Base-by-base conservation (phyloP, 2,888 invertebrate species). In the Alviniconcha strummeri region DNA sequence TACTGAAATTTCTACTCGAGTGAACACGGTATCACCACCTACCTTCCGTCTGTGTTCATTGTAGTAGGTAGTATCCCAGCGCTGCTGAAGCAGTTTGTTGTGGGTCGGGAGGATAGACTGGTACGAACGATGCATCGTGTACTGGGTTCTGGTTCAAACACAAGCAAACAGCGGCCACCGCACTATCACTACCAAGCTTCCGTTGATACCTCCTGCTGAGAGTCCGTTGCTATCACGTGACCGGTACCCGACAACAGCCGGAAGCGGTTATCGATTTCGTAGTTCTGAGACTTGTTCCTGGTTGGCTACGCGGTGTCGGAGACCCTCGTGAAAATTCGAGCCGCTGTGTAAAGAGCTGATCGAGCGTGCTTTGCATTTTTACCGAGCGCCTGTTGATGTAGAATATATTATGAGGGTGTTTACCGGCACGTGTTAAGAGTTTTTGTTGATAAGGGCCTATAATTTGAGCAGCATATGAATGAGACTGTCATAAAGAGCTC, bases 41-140 rank as follows among this genome's bases (percentile, higher is more conserved):
- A 93, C 93, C 91, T 92, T 90, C 86, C 89, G 85, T 81, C 92
- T 86, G 88, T 94, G 94, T 87, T 93, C 92, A 71, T 91, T 89
- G 87, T 93, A 93, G 83, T 93, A 92, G 7, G 91, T 92, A n/a
- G 89, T 86, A 84, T 93, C 94, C 93, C 93, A 93, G 87, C 90
- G 88, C 87, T 92, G 90, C 87, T 94, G 93, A 77, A 94, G 87
- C 52, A 93, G 88, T 87, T 92, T 93, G 87, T 93, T 94, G 82
- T 91, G 91, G 8, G 92, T 89, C 17, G 94, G 94, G 78, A 92
- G 87, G 74, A 93, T 90, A 55, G 92, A 89, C 85, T 93, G 90
- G 85, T 94, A 94, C n/a, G 92, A 91, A 82, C 91, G 87, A 84
- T 93, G 92, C 93, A 93, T 93, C 81, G 85, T 90, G 85, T 80